Evolutionary conservation across 2,113 vertebrate genomes (phyloP).

Genomic region (Phalacrocorax brasilianus): DNA sequence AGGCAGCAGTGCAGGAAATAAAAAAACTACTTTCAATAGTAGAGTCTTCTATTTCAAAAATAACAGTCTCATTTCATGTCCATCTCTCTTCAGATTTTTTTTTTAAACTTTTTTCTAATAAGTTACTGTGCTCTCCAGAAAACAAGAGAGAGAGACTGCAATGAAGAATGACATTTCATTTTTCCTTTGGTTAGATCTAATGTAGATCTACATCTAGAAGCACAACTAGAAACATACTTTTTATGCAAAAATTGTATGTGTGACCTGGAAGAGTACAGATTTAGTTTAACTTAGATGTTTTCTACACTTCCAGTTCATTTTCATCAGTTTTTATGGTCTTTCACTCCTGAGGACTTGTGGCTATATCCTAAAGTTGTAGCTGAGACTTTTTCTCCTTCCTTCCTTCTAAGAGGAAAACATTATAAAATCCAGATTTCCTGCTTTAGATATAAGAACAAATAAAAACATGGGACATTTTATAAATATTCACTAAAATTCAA

Average conservation of each 20-base stretch:
- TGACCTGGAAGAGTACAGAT: background rate
- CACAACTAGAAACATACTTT: background rate
- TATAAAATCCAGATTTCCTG: background rate
- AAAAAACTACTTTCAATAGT: background rate
- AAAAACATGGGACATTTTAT: background rate
- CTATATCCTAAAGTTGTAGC: background rate
- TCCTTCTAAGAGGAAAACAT: background rate
- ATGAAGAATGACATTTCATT: slow-evolving; percentile 6
- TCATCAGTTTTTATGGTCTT: background rate
- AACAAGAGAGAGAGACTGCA: background rate
- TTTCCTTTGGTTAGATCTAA: background rate
- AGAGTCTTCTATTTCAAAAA: background rate
- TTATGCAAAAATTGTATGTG: background rate
- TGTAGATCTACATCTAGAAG: background rate
- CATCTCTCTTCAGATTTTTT: background rate
- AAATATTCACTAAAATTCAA: background rate
- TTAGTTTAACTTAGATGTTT: background rate
- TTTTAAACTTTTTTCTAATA: background rate
- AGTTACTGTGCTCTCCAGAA: background rate
- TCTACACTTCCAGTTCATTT: background rate
- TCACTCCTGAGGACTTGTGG: background rate
- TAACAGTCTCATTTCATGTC: background rate
- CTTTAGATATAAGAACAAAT: background rate
- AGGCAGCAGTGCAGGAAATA: background rate
- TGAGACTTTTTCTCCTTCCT: background rate